A percentile compares a stretch with the other conserved stretches of the same genome.
Evolutionary conservation across 2,888 invertebrate genomes (phyloP).

Genomic region (Ashinkailepas kermadecensis): DNA sequence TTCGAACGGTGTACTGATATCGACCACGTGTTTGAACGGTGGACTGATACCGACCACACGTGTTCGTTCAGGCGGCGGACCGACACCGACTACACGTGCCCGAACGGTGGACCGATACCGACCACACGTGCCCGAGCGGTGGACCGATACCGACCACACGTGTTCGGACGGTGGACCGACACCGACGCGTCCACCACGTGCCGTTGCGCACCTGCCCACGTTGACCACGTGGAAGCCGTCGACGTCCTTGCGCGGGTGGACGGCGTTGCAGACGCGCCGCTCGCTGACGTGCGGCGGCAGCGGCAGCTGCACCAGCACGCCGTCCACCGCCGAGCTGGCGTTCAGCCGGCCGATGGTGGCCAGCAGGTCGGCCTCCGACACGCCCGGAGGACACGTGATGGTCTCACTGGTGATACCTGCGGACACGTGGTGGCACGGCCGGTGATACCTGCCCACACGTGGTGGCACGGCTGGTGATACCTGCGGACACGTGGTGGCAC

Average conservation of each 20-base stretch:
- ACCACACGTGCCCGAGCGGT: too few species aligned
- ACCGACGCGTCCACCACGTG: too few species aligned
- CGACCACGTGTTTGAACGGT: too few species aligned
- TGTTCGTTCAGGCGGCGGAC: too few species aligned
- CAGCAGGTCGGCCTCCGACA: slow-evolving; percentile 61
- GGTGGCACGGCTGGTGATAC: neutral
- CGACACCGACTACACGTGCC: too few species aligned
- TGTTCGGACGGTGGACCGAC: too few species aligned
- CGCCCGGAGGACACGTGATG: slow-evolving; percentile 51
- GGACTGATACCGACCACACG: too few species aligned
- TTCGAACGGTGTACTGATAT: too few species aligned
- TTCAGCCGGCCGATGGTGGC: slow-evolving; percentile 51
- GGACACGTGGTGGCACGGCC: neutral
- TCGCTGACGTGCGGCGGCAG: slow-evolving; percentile 69
- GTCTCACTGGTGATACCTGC: slow-evolving; percentile 53
- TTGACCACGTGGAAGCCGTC: slow-evolving; percentile 83
- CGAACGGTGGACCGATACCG: too few species aligned
- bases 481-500: neutral
- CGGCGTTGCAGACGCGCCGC: slow-evolving; percentile 67
- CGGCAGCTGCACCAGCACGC: slow-evolving; percentile 73
- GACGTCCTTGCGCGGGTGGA: slow-evolving; percentile 74
- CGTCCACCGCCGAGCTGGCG: slow-evolving; percentile 61
- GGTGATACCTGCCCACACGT: neutral
- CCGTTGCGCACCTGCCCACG: slow-evolving; percentile 55
- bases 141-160: too few species aligned